Evolutionary conservation across 2,797 vertebrate species (phyloP).

Genomic region (Tragelaphus oryx): DNA sequence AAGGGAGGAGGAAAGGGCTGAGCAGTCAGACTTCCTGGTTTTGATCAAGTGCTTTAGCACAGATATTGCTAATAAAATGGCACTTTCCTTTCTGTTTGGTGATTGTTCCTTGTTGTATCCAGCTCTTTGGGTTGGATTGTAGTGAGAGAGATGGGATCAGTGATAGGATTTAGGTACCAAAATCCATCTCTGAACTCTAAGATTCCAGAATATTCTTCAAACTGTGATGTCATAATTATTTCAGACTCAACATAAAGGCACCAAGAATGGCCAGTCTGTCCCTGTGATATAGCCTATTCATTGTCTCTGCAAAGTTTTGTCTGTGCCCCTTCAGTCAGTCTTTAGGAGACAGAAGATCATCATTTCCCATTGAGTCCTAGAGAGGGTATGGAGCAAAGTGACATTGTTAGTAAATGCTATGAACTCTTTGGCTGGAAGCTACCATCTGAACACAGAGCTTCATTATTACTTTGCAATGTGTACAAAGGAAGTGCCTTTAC

Average conservation of each 20-base stretch:
- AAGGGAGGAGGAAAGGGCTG: not conserved
- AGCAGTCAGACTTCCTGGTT: not conserved
- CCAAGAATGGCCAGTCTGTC: not conserved
- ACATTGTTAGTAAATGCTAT: not conserved
- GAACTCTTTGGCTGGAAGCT: not conserved
- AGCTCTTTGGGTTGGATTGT: not conserved
- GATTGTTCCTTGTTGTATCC: too few species aligned
- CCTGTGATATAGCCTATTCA: not conserved
- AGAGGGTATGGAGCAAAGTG: not conserved
- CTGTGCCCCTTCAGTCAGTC: not conserved
- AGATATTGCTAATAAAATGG: not conserved
- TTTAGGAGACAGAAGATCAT: not conserved
- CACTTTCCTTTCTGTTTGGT: not conserved
- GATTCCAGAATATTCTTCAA: not conserved
- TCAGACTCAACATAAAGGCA: not conserved
- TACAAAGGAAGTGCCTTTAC: not conserved
- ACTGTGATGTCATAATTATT: not conserved
- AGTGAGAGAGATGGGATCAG: not conserved
- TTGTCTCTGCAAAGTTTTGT: not conserved
- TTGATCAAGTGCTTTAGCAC: not conserved
- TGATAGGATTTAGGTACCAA: not conserved
- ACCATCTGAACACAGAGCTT: not conserved
- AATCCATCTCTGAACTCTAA: not conserved
- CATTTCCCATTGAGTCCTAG: not conserved
- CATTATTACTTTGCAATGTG: not conserved